Evolutionary conservation across 2,797 vertebrate species (phyloP).

Genomic region (Sparus aurata): DNA sequence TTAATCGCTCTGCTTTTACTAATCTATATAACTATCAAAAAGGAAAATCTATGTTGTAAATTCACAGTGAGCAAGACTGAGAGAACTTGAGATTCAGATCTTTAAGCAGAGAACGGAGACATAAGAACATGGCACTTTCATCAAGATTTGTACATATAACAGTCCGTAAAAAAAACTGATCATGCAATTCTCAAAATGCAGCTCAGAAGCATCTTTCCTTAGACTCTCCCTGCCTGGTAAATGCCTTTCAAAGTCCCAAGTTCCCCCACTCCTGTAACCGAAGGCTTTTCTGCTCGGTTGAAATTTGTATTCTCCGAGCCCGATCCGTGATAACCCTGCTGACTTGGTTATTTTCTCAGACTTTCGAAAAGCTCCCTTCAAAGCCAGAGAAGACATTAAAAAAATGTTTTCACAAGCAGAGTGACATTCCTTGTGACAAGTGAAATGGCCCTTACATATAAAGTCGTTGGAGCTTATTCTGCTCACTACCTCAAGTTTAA

Average conservation of each 20-base stretch:
- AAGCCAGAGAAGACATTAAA: background rate
- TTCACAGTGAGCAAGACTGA: background rate
- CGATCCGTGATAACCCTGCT: background rate
- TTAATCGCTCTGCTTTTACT: background rate
- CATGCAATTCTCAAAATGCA: background rate
- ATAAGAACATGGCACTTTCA: background rate
- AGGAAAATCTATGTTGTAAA: background rate
- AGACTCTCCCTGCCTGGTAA: background rate
- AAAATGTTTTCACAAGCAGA: background rate
- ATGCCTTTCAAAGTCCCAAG: background rate
- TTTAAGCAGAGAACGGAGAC: background rate
- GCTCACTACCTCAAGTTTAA: background rate
- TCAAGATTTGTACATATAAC: background rate
- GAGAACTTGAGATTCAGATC: slow-evolving; percentile 1
- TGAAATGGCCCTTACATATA: background rate
- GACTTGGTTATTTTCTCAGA: background rate
- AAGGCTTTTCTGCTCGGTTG: background rate
- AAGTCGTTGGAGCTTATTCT: background rate
- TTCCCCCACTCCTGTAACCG: background rate
- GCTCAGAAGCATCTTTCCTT: background rate
- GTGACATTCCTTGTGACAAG: background rate
- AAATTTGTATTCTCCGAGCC: background rate
- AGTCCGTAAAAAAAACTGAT: background rate
- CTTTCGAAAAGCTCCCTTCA: background rate
- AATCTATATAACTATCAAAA: background rate